A percentile compares a stretch with the other conserved stretches of the same genome.
These are phyloP conservation scores for Drosophila quinaria DNA, from an alignment of 2,888 invertebrate genomes.

Conservation along the genomic window DNA sequence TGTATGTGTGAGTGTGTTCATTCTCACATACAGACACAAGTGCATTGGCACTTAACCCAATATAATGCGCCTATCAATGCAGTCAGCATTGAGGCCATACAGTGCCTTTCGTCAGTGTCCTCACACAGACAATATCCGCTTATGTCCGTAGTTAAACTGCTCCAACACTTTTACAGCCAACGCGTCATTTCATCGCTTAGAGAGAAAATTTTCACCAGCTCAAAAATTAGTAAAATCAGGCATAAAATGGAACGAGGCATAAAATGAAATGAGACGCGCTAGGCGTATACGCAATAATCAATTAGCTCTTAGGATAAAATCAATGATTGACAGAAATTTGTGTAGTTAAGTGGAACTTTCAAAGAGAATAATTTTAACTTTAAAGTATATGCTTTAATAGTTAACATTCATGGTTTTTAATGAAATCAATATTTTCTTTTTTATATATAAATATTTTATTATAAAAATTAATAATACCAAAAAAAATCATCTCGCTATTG, in stretches of 20 bases:
- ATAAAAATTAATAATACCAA: no score
- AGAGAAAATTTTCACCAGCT: conserved; percentile 24
- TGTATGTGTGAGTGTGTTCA: conserved; percentile 2
- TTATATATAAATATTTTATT: no score
- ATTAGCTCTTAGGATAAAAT: not conserved
- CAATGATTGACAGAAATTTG: not conserved
- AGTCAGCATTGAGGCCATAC: conserved; percentile 40
- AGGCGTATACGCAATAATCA: conserved; percentile 7
- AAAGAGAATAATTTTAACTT: not conserved
- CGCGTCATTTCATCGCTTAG: conserved; percentile 34
- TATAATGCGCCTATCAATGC: conserved; percentile 57
- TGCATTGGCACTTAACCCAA: conserved; percentile 73
- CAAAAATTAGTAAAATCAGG: conserved; percentile 4
- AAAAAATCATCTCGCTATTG: no score
- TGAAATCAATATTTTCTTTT: no score
- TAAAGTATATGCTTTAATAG: no score
- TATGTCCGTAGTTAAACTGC: conserved; percentile 42
- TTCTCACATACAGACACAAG: conserved; percentile 19
- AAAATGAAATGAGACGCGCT: not conserved
- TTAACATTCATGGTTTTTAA: no score
- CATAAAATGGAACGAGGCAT: conserved; percentile 6
- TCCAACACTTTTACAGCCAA: conserved; percentile 42
- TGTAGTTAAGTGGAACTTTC: not conserved
- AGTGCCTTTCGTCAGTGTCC: not conserved
- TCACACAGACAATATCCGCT: conserved; percentile 8